Evolutionary conservation across 2,888 invertebrate species (phyloP).

Genomic region (Gerosis bhagava): DNA sequence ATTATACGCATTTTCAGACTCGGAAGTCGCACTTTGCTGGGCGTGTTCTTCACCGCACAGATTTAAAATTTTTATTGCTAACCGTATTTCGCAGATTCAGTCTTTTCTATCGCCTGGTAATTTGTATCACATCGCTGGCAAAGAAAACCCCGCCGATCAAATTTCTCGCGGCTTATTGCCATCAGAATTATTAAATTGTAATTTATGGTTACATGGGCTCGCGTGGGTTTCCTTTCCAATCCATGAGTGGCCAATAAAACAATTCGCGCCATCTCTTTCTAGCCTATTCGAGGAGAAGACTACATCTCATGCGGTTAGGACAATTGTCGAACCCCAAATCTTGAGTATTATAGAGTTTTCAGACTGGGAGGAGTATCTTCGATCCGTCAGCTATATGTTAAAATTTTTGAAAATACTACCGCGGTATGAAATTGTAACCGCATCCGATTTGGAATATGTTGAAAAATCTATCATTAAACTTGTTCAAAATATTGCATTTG

Average conservation of each 20-base stretch:
- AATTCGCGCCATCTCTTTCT: no score
- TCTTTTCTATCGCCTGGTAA: constrained; percentile 16
- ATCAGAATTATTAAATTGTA: constrained; percentile 10
- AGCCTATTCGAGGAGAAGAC: no score
- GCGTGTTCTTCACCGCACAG: constrained; percentile 20
- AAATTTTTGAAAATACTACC: constrained; percentile 18
- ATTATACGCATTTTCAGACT: constrained; percentile 24
- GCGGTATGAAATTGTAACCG: constrained; percentile 8
- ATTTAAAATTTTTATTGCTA: constrained; percentile 27
- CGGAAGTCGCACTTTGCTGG: constrained; percentile 28
- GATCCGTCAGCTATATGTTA: constrained; percentile 18
- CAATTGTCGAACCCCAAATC: no score
- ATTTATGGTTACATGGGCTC: constrained; percentile 18
- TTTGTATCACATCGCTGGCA: no score
- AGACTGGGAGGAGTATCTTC: constrained; percentile 16
- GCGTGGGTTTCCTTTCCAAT: neutral
- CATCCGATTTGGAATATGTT: constrained; percentile 9
- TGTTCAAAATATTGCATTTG: no score
- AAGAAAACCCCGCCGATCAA: constrained; percentile 25
- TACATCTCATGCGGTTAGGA: no score
- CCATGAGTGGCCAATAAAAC: no score
- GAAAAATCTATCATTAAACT: constrained; percentile 5
- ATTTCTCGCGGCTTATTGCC: constrained; percentile 22
- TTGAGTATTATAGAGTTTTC: constrained; percentile 15
- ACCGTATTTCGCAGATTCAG: constrained; percentile 24